Conservation (phyloP, 2,888 invertebrate genomes). For the Tolmerus cingulatus region DNA sequence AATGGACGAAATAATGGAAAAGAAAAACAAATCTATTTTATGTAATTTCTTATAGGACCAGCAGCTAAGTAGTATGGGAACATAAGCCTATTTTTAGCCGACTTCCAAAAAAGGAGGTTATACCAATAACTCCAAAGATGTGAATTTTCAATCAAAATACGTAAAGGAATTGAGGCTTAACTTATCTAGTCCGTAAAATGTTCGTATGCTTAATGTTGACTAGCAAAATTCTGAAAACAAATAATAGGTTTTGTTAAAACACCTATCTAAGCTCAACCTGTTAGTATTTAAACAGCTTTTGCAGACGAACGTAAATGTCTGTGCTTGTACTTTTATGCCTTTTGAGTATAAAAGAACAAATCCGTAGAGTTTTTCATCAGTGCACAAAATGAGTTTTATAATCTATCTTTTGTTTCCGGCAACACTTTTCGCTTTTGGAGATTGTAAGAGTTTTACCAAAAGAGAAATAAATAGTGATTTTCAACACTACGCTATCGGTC, state of each 20-base stretch:
- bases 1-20: too few relatives aligned
- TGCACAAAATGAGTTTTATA: not conserved
- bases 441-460: not conserved
- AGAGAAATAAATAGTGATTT: not conserved
- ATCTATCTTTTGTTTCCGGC: not conserved
- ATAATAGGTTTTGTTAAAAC: not conserved
- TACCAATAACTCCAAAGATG: too few relatives aligned
- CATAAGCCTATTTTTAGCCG: too few relatives aligned
- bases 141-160: too few relatives aligned
- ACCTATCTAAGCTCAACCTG: too few relatives aligned
- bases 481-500: not conserved
- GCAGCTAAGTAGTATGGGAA: too few relatives aligned
- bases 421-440: not conserved
- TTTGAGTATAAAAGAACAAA: not conserved
- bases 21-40: too few relatives aligned
- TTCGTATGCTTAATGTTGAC: too few relatives aligned
- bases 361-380: not conserved
- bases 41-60: too few relatives aligned
- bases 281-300: not conserved
- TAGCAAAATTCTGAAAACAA: not conserved
- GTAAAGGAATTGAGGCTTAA: too few relatives aligned
- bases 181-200: too few relatives aligned
- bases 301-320: not conserved
- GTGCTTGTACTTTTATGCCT: not conserved
- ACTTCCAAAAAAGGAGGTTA: too few relatives aligned